A percentile compares a stretch with the other conserved stretches of the same genome.
phyloP scores from a whole-genome alignment of 2,113 vertebrate genomes.

The Alces alces region DNA sequence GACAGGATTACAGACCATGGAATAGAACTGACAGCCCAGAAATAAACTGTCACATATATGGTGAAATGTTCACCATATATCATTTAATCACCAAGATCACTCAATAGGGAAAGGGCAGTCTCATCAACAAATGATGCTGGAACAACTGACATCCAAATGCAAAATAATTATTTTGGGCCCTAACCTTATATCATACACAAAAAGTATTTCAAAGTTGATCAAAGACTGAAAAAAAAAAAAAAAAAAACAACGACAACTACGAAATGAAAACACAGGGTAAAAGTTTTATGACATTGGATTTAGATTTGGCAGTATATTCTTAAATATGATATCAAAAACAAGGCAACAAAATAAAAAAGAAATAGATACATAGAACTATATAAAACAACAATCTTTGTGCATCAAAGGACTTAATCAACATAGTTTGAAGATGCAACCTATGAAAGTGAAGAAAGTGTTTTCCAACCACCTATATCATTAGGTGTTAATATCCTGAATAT shows the following conservation, averaged over 20 bases:
- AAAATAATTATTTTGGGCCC: not conserved
- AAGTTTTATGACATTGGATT: not conserved
- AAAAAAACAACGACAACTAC: not conserved
- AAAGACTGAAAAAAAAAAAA: not conserved
- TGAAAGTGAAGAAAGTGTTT: not conserved
- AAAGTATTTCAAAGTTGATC: not conserved
- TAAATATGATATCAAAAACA: not conserved
- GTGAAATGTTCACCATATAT: not conserved
- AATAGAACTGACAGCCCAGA: not conserved
- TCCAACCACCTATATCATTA: not conserved
- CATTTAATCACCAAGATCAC: not conserved
- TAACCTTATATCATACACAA: not conserved
- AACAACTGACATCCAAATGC: not conserved
- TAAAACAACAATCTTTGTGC: not conserved
- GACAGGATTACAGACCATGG: not conserved
- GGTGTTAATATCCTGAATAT: not conserved
- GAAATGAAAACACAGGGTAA: not conserved
- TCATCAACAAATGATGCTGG: not conserved
- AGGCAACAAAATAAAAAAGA: not conserved
- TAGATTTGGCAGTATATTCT: not conserved
- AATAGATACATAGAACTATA: not conserved
- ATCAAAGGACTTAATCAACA: not conserved
- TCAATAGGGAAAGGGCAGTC: not conserved
- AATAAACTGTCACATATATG: not conserved
- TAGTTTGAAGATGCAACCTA: not conserved